phyloP scores from a whole-genome alignment of 2,888 invertebrate genomes.

The Drosophila picticornis region DNA sequence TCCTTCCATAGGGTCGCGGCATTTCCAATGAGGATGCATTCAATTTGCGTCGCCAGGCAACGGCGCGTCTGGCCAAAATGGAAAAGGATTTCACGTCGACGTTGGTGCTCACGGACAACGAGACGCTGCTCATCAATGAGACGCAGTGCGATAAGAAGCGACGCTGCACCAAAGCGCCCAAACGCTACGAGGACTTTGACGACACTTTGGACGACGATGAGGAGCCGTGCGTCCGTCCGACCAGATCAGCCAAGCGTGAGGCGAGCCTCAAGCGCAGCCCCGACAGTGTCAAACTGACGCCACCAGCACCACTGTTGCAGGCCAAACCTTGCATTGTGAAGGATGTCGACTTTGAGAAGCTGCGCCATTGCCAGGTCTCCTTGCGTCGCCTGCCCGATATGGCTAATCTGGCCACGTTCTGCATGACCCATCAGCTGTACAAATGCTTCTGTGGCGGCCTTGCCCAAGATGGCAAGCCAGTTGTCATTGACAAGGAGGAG shows the following conservation, averaged over 20 bases:
- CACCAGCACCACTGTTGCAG: background rate
- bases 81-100: conserved; percentile 91
- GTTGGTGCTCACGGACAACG: conserved; percentile 88
- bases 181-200: conserved; percentile 87
- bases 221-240: conserved; percentile 28
- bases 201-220: conserved; percentile 78
- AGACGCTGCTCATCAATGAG: conserved; percentile 88
- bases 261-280: conserved; percentile 11
- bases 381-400: conserved; percentile 79
- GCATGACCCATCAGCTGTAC: conserved; percentile 89
- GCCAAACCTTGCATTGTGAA: conserved; percentile 63
- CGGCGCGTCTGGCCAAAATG: conserved; percentile 88
- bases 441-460: conserved; percentile 88
- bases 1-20: conserved; percentile 71
- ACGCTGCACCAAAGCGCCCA: conserved; percentile 88
- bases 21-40: conserved; percentile 84
- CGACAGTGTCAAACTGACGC: conserved; percentile 2
- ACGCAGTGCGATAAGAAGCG: conserved; percentile 85
- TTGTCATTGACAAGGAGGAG: conserved; percentile 79
- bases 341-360: conserved; percentile 66
- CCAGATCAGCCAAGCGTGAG: conserved; percentile 35
- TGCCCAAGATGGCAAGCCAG: conserved; percentile 76
- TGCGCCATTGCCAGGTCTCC: conserved; percentile 82
- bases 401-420: conserved; percentile 87
- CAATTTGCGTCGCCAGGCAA: conserved; percentile 83